These are phyloP conservation scores for Pediacus dermestoides DNA, from an alignment of 2,888 invertebrate genomes.

Conservation along the genomic window DNA sequence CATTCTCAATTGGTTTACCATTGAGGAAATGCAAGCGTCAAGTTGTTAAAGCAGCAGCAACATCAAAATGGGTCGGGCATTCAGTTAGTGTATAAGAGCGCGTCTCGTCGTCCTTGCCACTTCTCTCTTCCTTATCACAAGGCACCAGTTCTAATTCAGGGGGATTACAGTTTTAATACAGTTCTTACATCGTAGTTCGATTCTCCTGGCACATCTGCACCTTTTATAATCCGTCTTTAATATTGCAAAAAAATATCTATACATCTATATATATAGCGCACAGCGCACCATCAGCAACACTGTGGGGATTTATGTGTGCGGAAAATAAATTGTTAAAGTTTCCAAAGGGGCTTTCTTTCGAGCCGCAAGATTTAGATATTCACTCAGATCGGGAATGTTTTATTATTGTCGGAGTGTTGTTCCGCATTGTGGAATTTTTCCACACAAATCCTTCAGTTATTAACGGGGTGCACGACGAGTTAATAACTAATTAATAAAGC, in stretches of 20 bases:
- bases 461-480: too few species aligned
- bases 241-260: constrained; percentile 28
- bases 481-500: too few species aligned
- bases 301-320: constrained; percentile 25
- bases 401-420: constrained; percentile 18
- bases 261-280: too few species aligned
- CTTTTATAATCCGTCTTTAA: constrained; percentile 28
- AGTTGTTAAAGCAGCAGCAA: constrained; percentile 8
- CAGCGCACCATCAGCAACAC: constrained; percentile 23
- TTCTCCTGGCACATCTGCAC: constrained; percentile 28
- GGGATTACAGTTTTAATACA: constrained; percentile 30
- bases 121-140: constrained; percentile 24
- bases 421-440: constrained; percentile 16
- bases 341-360: constrained; percentile 13
- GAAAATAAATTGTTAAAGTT: constrained; percentile 30
- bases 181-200: constrained; percentile 27
- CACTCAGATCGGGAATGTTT: constrained; percentile 22
- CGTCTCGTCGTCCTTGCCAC: too few species aligned
- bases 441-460: too few species aligned
- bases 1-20: constrained; percentile 12
- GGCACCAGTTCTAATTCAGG: constrained; percentile 26
- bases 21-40: constrained; percentile 14
- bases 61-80: constrained; percentile 5
- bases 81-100: constrained; percentile 8
- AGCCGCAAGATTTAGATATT: constrained; percentile 23